Evolutionary conservation across 1,140 invertebrate species (phyloP).

Genomic region (Myzus persicae): DNA sequence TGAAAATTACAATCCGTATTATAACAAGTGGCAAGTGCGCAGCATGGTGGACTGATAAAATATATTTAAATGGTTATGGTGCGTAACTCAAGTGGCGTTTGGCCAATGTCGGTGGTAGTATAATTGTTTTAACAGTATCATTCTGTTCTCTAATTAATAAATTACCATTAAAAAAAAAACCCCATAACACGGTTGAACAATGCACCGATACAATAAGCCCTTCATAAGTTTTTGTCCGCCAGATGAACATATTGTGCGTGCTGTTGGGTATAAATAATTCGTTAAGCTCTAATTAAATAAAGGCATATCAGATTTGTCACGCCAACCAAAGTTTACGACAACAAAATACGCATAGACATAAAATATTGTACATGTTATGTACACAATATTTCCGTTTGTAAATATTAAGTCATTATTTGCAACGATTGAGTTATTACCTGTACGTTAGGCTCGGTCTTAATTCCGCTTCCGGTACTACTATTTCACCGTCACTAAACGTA

Average conservation of each 20-base stretch:
- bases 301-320: constrained; percentile 44
- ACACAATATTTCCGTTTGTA: neutral
- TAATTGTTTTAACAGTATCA: neutral
- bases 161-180: neutral
- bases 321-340: neutral
- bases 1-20: neutral
- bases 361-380: neutral
- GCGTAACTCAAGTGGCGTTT: neutral
- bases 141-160: neutral
- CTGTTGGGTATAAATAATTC: constrained; percentile 24
- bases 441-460: neutral
- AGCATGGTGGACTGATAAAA: neutral
- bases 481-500: neutral
- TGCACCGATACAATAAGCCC: neutral
- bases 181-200: neutral
- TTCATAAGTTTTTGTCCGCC: neutral
- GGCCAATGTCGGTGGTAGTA: neutral
- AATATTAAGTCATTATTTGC: neutral
- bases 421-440: neutral
- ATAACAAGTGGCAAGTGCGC: neutral
- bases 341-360: neutral
- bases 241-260: neutral
- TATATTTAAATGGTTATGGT: neutral
- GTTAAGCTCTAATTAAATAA: constrained; percentile 25
- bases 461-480: neutral